phyloP scores from a whole-genome alignment of 2,888 invertebrate species.

The Didymodactylos carnosus region DNA sequence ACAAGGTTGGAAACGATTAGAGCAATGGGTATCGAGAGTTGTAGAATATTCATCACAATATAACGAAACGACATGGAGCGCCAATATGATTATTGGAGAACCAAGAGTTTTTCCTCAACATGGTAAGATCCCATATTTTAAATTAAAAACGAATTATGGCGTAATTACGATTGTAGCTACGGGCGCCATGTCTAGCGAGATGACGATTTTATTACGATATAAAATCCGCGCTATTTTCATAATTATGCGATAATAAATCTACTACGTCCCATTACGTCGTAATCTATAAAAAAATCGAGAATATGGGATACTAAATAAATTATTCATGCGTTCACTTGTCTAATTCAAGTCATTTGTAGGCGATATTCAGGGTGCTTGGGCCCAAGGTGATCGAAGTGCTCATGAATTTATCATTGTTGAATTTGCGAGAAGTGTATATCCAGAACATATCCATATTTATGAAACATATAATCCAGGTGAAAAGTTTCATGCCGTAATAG shows the following conservation, averaged over 20 bases:
- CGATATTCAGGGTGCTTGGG: constrained; percentile 22
- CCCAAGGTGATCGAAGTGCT: constrained; percentile 17
- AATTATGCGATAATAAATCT: no score
- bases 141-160: no score
- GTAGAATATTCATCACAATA: neutral
- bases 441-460: constrained; percentile 16
- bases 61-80: constrained; percentile 20
- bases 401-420: constrained; percentile 22
- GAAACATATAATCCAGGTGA: constrained; percentile 18
- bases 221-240: no score
- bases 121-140: no score
- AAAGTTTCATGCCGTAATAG: no score
- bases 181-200: no score
- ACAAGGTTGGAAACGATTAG: neutral
- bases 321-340: neutral
- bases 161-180: no score
- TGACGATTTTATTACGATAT: no score
- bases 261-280: no score
- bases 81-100: constrained; percentile 19
- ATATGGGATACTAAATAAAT: no score
- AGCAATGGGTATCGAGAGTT: neutral
- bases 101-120: constrained; percentile 23
- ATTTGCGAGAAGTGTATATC: constrained; percentile 15
- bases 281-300: no score
- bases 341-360: neutral